Evolutionary conservation across 2,888 invertebrate species (phyloP), one percentile per base, ranked within the genome.

Genomic region (Thymelicus lineola): DNA sequence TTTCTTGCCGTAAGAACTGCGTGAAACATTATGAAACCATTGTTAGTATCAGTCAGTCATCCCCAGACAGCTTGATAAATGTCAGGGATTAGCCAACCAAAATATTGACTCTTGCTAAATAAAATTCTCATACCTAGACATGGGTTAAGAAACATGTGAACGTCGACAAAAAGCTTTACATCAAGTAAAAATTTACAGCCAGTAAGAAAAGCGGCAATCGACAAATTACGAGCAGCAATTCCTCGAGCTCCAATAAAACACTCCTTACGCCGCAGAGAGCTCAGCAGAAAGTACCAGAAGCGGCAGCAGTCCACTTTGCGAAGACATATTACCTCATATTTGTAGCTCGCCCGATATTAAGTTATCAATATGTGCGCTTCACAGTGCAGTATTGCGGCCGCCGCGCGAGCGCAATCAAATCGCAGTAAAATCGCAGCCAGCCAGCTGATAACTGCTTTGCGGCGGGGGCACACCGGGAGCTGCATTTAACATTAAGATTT

Each of bases 361-460:
- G 82, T 81, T 83, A 83, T 83, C 84, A 86, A 86, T 85, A 82
- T 80, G 80, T 79, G 76, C 70, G 61, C 55, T 35, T 55, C 55
- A 53, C 68, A 70, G 73, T 76, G 76, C 77, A 75, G 67, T 70
- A 64, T 67, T 73, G 71, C 76, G 65, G 64, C 71, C 77, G 77
- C 76, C 76, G 80, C 82, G 78, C 79, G 81, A 76, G 73, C 85
- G 86, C 86, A 86, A 88, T 88, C 88, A 88, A 86, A 88, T 80
- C 85, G 84, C 86, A 86, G 82, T 86, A 81, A 84, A 86, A 87
- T 84, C 84, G 82, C 82, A 78, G 79, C 75, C 78, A 74, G 79
- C 80, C 78, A 75, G 79, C 80, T 83, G 85, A 86, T 84, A 84
- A 83, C 85, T 81, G 81, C 75, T 62, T 70, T 73, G 67, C 59